Evolutionary conservation across 1,140 invertebrate genomes (phyloP), one percentile per base, ranked within the genome.

Genomic region (Ceratoteleas bidentatus): DNA sequence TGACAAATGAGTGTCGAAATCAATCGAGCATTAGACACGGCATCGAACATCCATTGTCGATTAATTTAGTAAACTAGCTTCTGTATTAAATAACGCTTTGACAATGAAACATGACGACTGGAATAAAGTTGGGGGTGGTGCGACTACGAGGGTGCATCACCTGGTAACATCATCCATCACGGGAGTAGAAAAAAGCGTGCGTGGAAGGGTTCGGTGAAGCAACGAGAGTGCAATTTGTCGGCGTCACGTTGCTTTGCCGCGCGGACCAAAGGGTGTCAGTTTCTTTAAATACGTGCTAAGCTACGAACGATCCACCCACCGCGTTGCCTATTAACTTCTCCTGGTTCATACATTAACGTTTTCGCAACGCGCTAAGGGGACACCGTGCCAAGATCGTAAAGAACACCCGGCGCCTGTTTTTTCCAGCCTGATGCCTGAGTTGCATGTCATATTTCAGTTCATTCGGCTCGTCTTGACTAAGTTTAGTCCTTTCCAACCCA

Each of bases 101-200:
- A 70, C 78, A 69, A 64, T 6, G 57, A 61, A 61, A 53, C 56
- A 58, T 32, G 40, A 40, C 45, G 36, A 58, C 32, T 14, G 50
- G 33, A 60, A 58, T 52, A 52, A 38, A 57, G 33, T 80, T 62
- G 85, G 78, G 85, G 86, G 85, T 83, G 85, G 76, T 47, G 40
- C 53, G 69, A 6, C 16, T 33, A 74, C 60, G 50, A 78, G 84
- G 85, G 81, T 82, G 86, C 86, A 87, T 89, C 88, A 89, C 87
- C 88, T 89, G 88, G 88, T 84, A 53, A 78, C 80, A 86, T 62
- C 85, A 89, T 89, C 85, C 81, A 89, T 89, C 88, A 89, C 45
- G 56, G 11, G 33, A 0, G 6, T 11, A 66, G 57, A 72, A 49
- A 75, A 52, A 24, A 24, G 24, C 24, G 24, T 24, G 24, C 24